Conservation (phyloP, 30 jellyfish, hydroid and myxozoan genomes). For the Aurelia aurita region DNA sequence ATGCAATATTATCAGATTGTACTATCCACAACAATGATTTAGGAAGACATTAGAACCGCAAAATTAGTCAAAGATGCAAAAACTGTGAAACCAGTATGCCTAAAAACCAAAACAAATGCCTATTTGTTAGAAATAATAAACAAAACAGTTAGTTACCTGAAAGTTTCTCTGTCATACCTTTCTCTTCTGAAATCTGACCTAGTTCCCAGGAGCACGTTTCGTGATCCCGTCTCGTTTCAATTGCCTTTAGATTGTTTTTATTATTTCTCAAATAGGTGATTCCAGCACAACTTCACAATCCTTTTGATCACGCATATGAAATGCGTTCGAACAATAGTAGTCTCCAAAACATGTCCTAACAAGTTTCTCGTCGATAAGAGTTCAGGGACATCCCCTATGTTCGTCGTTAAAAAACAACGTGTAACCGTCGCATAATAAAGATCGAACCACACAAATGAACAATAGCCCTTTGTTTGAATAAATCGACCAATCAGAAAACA, state of each 20-base stretch:
- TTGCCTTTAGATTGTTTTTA: constrained; percentile 18
- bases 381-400: constrained; percentile 30
- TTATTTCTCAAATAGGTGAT: constrained; percentile 14
- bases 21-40: too few relatives aligned
- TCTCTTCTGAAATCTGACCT: constrained; percentile 50
- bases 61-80: too few relatives aligned
- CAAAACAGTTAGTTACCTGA: too few relatives aligned
- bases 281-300: constrained; percentile 14
- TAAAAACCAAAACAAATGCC: too few relatives aligned
- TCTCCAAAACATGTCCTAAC: constrained; percentile 40
- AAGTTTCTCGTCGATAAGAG: constrained; percentile 24
- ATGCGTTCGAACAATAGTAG: constrained; percentile 36
- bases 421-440: neutral
- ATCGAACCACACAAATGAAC: constrained; percentile 24
- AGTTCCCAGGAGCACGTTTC: constrained; percentile 6
- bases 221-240: constrained; percentile 11
- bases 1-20: too few relatives aligned
- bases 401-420: neutral
- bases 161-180: too few relatives aligned
- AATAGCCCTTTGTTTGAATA: neutral
- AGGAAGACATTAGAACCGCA: too few relatives aligned
- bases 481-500: constrained; percentile 37
- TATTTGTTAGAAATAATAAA: too few relatives aligned
- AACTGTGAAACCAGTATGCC: too few relatives aligned
- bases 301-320: neutral